phyloP scores from a whole-genome alignment of 2,888 invertebrate genomes.

The Cryptops parisi region DNA sequence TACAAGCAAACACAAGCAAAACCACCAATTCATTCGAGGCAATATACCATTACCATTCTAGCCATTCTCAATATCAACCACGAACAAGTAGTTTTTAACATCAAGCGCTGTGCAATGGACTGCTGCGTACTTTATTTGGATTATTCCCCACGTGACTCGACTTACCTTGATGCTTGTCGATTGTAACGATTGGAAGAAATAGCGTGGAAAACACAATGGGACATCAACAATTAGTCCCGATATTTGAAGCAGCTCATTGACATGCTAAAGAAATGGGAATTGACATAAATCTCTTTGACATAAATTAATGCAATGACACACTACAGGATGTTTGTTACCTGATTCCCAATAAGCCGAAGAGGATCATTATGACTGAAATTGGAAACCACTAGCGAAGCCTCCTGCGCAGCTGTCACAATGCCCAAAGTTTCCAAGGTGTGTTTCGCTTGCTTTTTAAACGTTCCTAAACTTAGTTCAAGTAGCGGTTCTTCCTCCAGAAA shows the following conservation, averaged over 20 bases:
- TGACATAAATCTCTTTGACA: no score
- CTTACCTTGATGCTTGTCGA: slow-evolving; percentile 56
- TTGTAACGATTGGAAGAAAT: slow-evolving; percentile 72
- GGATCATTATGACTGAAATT: not conserved
- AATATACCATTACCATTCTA: no score
- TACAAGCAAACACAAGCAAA: slow-evolving; percentile 22
- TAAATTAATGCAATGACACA: no score
- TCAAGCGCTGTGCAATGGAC: no score
- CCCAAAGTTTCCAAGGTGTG: slow-evolving; percentile 3
- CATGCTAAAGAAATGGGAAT: slow-evolving; percentile 27
- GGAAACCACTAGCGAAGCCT: not conserved
- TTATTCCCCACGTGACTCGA: no score
- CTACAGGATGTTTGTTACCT: slow-evolving; percentile 15
- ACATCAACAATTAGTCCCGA: slow-evolving; percentile 42
- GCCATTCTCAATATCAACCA: no score
- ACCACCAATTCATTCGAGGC: no score
- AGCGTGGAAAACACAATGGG: slow-evolving; percentile 54
- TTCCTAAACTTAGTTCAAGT: slow-evolving; percentile 2
- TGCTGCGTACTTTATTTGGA: no score
- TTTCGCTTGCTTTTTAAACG: slow-evolving; percentile 2
- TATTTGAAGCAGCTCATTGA: slow-evolving; percentile 30
- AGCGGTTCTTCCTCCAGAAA: slow-evolving; percentile 6
- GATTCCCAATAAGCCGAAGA: slow-evolving; percentile 15
- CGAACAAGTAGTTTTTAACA: no score
- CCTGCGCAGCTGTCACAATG: slow-evolving; percentile 5